Percentiles rank a stretch among this genome's conserved stretches.
phyloP scores from a whole-genome alignment of 2,113 vertebrate genomes.

The Mesoclemmys tuberculata region DNA sequence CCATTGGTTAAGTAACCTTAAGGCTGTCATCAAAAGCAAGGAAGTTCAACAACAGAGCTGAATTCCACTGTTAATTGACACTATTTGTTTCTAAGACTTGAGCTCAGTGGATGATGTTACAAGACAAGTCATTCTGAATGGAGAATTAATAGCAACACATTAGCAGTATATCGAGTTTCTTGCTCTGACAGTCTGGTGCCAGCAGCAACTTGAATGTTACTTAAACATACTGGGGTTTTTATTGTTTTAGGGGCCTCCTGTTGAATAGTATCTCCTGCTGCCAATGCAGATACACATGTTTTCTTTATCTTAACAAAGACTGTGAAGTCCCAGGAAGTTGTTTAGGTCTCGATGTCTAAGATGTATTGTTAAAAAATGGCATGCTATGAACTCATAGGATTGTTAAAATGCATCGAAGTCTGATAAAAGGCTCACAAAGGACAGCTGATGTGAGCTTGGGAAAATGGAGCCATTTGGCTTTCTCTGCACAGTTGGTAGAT shows the following conservation, averaged over 20 bases:
- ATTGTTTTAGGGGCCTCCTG: background rate
- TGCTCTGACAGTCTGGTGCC: background rate
- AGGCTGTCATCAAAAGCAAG: background rate
- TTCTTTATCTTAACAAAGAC: background rate
- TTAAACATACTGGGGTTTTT: background rate
- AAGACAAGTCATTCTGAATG: background rate
- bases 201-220: background rate
- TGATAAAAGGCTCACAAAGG: conserved; percentile 34
- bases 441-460: background rate
- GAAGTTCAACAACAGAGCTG: background rate
- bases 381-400: background rate
- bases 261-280: background rate
- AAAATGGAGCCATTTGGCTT: background rate
- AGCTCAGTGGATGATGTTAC: background rate
- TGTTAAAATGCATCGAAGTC: background rate
- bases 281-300: background rate
- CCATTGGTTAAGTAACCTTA: background rate
- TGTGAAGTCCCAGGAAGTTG: conserved; percentile 20
- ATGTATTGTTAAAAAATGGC: conserved; percentile 33
- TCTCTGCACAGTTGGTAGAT: background rate
- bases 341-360: conserved; percentile 7
- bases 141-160: background rate
- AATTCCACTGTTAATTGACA: background rate
- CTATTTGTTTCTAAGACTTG: background rate
- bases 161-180: background rate